Evolutionary conservation across 2,797 vertebrate genomes (phyloP).

Genomic region (Taeniopygia guttata): DNA sequence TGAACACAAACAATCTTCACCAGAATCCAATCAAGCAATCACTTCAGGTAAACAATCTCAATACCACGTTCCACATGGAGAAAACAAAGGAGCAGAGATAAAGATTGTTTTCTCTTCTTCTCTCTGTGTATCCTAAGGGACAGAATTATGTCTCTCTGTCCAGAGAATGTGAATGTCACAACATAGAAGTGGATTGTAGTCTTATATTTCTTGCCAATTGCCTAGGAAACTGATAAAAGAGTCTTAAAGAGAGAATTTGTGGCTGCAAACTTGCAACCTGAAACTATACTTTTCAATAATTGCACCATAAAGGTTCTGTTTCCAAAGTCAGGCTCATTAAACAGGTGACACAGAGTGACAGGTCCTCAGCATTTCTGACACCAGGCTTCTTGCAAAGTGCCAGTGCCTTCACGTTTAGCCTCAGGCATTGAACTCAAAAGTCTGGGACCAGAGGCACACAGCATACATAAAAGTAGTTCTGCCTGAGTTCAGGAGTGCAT

Average conservation of each 20-base stretch:
- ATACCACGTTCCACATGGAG: too few relatives aligned
- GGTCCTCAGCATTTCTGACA: background rate
- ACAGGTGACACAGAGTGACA: background rate
- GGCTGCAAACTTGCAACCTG: background rate
- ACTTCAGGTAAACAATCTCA: too few relatives aligned
- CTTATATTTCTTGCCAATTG: background rate
- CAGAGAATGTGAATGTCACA: too few relatives aligned
- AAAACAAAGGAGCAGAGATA: too few relatives aligned
- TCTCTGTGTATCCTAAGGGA: too few relatives aligned
- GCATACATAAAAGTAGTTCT: background rate
- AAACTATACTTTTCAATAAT: background rate
- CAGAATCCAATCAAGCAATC: too few relatives aligned
- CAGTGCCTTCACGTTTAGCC: background rate
- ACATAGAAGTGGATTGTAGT: background rate
- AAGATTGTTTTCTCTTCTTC: too few relatives aligned
- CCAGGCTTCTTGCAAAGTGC: background rate
- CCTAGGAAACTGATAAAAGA: background rate
- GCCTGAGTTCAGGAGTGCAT: background rate
- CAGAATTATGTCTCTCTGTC: too few relatives aligned
- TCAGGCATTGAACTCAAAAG: accelerated
- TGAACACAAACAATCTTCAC: too few relatives aligned
- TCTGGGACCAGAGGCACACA: background rate
- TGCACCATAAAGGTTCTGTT: background rate
- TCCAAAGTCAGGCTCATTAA: background rate
- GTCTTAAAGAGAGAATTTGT: background rate